These are phyloP conservation scores for Molossus alvarezi DNA, from an alignment of 2,797 vertebrate species.

Conservation along the genomic window DNA sequence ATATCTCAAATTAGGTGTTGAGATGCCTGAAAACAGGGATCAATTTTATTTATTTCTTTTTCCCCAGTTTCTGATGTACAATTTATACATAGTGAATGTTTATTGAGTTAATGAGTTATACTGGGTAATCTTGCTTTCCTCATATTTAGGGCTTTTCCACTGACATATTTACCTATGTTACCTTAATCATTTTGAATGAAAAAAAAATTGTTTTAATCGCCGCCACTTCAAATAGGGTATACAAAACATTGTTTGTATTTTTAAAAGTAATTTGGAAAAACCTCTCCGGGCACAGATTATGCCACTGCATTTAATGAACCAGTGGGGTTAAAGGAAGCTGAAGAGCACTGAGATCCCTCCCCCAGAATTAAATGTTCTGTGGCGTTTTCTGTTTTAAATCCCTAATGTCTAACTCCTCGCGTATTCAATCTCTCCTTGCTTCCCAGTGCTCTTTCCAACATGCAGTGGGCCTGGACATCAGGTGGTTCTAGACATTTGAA, in stretches of 20 bases:
- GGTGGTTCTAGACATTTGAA: background rate
- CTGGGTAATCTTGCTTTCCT: background rate
- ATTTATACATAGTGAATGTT: constrained; percentile 75
- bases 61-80: constrained; percentile 58
- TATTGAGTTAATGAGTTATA: constrained; percentile 73
- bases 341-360: background rate
- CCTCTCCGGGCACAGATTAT: background rate
- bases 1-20: constrained; percentile 72
- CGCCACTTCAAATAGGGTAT: background rate
- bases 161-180: constrained; percentile 35
- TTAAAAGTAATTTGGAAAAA: background rate
- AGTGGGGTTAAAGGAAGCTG: background rate
- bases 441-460: background rate
- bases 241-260: background rate
- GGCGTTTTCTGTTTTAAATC: constrained; percentile 22
- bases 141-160: constrained; percentile 19
- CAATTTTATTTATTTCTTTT: constrained; percentile 71
- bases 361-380: background rate
- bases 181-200: constrained; percentile 58
- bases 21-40: constrained; percentile 76
- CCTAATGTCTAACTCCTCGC: background rate
- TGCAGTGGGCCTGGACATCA: background rate
- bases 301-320: background rate
- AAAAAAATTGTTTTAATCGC: background rate
- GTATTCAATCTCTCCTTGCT: background rate